Base-by-base conservation (phyloP, 2,888 invertebrate species). In the Cabera pusaria region DNA sequence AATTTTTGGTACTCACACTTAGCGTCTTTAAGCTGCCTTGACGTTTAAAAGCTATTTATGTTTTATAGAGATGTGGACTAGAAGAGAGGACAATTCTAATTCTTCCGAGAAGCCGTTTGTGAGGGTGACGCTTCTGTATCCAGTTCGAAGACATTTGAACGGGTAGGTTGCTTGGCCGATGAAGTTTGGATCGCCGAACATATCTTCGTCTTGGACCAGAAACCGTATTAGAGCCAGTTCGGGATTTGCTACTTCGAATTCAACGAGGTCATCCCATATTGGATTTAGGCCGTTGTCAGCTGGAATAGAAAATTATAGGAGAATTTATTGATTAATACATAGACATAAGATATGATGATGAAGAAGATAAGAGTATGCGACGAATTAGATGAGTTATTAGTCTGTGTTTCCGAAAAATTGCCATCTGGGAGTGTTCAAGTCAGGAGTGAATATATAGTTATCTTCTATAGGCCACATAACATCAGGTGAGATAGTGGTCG, bases 161-260 rank as follows among this genome's bases (percentile, higher is more conserved):
- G 98, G 97, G 85, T 94, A 98, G 5, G 97, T 96, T 20, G 97
- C 97, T 85, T 99, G 99, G 0, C 98, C 98, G 44, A 98, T 95
- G 76, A 98, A 98, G 87, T 98, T 98, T 5, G 94, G 95, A 64
- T 98, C 98, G 0, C 98, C 98, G 82, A 99, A 99, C 90, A 98
- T 96, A 72, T 99, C 99, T 76, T 98, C 98, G 77, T 98, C 98
- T 78, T 97, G 95, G 0, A 98, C 96, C 20, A 95, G 91, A 77
- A 98, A 98, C 18, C 98, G 91, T 26, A 97, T 81, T 26, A 98
- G 79, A 0, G 98, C 96, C 65, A 97, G 91, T 33, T 95, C 91
- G 0, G 97, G 96, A 85, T 95, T 96, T 6, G 86, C 81, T 5
- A 98, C 91, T 19, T 93, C 92, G 72, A 98, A 97, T 60, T 95